Evolutionary conservation across 2,113 vertebrate species (phyloP).

Genomic region (Sclerurus mexicanus): DNA sequence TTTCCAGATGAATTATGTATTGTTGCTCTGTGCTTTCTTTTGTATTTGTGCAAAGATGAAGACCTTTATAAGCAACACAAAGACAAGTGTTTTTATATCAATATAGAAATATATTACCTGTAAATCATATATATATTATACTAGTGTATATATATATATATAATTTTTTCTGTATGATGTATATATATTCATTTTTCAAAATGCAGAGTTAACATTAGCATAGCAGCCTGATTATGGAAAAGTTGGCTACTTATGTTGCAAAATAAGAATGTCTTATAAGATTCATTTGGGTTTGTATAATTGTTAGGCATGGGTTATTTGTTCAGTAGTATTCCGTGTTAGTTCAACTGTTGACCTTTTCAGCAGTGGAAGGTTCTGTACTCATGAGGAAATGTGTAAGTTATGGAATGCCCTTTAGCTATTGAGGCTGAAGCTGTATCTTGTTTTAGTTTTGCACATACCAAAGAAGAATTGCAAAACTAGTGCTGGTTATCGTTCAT

Average conservation of each 20-base stretch:
- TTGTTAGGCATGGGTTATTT: background rate
- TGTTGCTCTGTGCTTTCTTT: background rate
- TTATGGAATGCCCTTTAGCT: background rate
- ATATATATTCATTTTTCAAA: background rate
- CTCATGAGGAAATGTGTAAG: background rate
- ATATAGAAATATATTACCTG: background rate
- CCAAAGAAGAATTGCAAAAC: background rate
- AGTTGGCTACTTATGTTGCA: background rate
- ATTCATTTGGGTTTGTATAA: background rate
- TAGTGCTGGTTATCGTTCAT: background rate
- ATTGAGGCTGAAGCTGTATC: background rate
- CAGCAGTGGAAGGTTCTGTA: background rate
- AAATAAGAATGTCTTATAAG: background rate
- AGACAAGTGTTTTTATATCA: background rate
- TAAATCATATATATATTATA: background rate
- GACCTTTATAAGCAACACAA: background rate
- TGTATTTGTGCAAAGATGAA: background rate
- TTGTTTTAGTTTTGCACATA: background rate
- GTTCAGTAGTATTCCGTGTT: background rate
- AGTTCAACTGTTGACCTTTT: constrained; percentile 3
- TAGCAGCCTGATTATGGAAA: background rate
- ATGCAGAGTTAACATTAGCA: background rate
- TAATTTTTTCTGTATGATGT: background rate
- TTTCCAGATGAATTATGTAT: background rate
- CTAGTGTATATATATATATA: background rate